A percentile compares a stretch with the other conserved stretches of the same genome.
Evolutionary conservation across 2,888 invertebrate species (phyloP).

Genomic region (Parascotia fuliginaria): DNA sequence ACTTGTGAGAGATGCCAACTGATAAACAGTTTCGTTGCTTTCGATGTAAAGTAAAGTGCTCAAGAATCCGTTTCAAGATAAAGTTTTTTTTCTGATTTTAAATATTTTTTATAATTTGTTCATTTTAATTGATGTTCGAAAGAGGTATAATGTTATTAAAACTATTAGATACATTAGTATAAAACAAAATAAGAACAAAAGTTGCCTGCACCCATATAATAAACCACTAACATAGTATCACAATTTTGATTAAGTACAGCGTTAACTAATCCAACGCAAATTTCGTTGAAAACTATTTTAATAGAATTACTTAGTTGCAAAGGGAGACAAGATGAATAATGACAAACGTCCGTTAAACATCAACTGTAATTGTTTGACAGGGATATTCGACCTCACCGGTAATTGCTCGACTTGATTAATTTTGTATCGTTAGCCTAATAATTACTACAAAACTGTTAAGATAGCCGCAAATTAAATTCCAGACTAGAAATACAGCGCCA

Average conservation of each 20-base stretch:
- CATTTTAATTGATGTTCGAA: no score
- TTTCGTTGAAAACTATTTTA: constrained; percentile 44
- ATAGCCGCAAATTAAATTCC: constrained; percentile 4
- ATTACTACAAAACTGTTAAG: constrained; percentile 27
- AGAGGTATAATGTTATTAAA: no score
- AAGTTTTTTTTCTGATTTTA: no score
- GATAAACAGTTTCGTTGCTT: no score
- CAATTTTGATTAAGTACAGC: constrained; percentile 26
- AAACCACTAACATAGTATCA: constrained; percentile 8
- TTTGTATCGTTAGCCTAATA: constrained; percentile 44
- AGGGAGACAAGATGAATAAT: constrained; percentile 63
- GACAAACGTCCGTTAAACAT: constrained; percentile 56
- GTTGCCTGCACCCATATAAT: constrained; percentile 19
- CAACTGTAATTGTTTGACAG: constrained; percentile 71
- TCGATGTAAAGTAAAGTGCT: no score
- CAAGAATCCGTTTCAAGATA: no score
- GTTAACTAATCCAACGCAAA: constrained; percentile 27
- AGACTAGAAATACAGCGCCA: not conserved
- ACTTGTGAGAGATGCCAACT: no score
- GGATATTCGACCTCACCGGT: constrained; percentile 56
- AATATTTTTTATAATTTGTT: no score
- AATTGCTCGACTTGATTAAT: constrained; percentile 54
- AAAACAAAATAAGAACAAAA: no score
- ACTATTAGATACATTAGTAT: no score
- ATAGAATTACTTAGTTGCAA: constrained; percentile 40